These are phyloP conservation scores for Coelinius sp. DNA, from an alignment of 2,888 invertebrate genomes.

Conservation along the genomic window DNA sequence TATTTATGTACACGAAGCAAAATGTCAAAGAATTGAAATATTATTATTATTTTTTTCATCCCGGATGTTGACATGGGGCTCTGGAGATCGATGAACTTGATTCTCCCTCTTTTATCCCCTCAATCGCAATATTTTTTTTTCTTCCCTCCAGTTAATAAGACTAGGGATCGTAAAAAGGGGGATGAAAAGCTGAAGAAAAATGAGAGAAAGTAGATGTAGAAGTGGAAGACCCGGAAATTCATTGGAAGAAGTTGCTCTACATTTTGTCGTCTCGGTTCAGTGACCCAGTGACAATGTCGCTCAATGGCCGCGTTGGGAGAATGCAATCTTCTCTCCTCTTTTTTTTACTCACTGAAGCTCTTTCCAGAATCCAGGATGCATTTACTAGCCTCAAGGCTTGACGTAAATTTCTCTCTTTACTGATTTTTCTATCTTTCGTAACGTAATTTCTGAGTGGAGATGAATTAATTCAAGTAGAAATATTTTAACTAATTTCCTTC, in stretches of 20 bases:
- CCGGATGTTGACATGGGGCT: not conserved
- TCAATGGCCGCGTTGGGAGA: conserved; percentile 2
- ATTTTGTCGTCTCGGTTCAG: not conserved
- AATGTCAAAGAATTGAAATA: not conserved
- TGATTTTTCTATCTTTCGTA: not conserved
- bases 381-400: not conserved
- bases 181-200: not conserved
- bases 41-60: not conserved
- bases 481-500: no score
- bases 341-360: not conserved
- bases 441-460: not conserved
- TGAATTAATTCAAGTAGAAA: not conserved
- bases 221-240: not conserved
- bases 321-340: not conserved
- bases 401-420: not conserved
- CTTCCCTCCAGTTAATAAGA: not conserved
- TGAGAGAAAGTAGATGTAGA: not conserved
- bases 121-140: not conserved
- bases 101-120: not conserved
- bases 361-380: not conserved
- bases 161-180: not conserved
- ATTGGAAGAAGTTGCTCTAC: not conserved
- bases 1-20: not conserved
- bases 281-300: conserved; percentile 13
- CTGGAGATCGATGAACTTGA: not conserved